Evolutionary conservation across 2,113 vertebrate genomes (phyloP).

Genomic region (Gavia stellata): DNA sequence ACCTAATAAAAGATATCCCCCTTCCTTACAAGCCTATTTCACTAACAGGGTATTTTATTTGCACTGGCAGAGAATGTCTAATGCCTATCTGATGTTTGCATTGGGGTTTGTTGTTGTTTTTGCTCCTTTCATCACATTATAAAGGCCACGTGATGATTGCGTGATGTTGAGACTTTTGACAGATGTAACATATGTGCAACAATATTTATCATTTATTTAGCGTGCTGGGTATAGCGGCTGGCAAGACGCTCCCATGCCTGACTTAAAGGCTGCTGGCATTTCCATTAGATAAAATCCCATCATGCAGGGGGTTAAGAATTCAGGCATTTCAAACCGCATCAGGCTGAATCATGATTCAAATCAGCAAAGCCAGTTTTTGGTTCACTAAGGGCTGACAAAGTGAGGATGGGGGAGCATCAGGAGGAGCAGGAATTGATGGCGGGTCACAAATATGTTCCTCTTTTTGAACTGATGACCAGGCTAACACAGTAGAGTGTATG

Average conservation of each 20-base stretch:
- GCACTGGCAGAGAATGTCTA: background rate
- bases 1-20: background rate
- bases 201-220: slow-evolving; percentile 51
- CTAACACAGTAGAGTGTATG: background rate
- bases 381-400: slow-evolving; percentile 30
- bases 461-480: background rate
- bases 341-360: slow-evolving; percentile 63
- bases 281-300: slow-evolving; percentile 25
- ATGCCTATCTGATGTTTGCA: slow-evolving; percentile 3
- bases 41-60: background rate
- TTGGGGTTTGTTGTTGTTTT: slow-evolving; percentile 31
- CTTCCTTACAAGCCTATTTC: background rate
- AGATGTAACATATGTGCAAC: slow-evolving; percentile 55
- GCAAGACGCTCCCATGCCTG: slow-evolving; percentile 44
- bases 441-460: slow-evolving; percentile 27
- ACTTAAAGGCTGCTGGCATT: slow-evolving; percentile 54
- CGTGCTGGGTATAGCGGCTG: background rate
- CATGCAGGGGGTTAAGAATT: slow-evolving; percentile 50
- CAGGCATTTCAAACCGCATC: slow-evolving; percentile 72
- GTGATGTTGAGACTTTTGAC: slow-evolving; percentile 32
- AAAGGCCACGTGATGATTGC: slow-evolving; percentile 25
- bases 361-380: slow-evolving; percentile 56
- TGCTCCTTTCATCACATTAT: slow-evolving; percentile 48
- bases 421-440: background rate
- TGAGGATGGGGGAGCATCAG: slow-evolving; percentile 4